phyloP scores from a whole-genome alignment of 1,140 invertebrate species.

The Antheraea pernyi region DNA sequence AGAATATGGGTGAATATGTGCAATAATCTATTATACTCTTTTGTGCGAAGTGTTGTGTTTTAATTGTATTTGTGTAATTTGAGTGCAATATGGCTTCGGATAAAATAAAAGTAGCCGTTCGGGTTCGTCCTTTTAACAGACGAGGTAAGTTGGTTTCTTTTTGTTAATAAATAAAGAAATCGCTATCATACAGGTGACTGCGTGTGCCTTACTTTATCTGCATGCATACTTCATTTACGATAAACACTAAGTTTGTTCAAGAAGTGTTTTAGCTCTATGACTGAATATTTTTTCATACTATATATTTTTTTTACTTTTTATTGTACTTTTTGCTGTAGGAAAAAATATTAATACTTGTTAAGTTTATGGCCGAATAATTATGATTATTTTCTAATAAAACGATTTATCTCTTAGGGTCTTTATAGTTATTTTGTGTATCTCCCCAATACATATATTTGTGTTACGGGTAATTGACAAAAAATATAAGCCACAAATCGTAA shows the following conservation, averaged over 20 bases:
- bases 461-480: too few species aligned
- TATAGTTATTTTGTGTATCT: too few species aligned
- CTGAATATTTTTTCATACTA: neutral
- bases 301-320: neutral
- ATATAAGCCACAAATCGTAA: too few species aligned
- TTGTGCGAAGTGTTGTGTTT: constrained; percentile 75
- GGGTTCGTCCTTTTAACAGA: constrained; percentile 96
- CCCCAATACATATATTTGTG: too few species aligned
- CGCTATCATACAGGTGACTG: constrained; percentile 61
- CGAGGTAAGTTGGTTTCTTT: constrained; percentile 88
- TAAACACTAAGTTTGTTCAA: constrained; percentile 24
- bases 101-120: constrained; percentile 98
- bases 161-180: constrained; percentile 71
- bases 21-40: constrained; percentile 69
- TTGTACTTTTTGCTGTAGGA: too few species aligned
- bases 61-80: constrained; percentile 71
- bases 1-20: constrained; percentile 80
- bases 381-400: too few species aligned
- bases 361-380: too few species aligned
- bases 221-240: constrained; percentile 21
- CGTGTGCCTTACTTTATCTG: constrained; percentile 52
- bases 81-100: constrained; percentile 86
- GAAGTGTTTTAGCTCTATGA: neutral
- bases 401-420: too few species aligned
- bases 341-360: too few species aligned